Evolutionary conservation across 2,888 invertebrate genomes (phyloP).

Genomic region (Scaptomyza tumidula): DNA sequence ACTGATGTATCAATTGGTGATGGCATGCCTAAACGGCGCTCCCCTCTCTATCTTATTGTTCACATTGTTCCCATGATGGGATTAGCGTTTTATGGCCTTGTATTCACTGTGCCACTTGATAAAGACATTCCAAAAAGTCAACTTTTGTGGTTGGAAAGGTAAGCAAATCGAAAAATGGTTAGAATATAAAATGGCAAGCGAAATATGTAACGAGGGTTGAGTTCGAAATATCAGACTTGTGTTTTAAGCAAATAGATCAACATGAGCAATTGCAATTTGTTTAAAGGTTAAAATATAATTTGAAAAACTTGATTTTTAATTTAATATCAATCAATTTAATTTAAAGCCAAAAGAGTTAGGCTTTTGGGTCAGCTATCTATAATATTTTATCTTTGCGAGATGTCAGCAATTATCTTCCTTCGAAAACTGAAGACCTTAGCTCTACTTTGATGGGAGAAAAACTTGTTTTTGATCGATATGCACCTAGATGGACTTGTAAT

Average conservation of each 20-base stretch:
- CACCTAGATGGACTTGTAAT: no score
- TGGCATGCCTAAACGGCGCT: slow-evolving; percentile 64
- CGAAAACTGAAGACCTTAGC: no score
- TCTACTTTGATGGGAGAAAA: no score
- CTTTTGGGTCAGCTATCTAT: no score
- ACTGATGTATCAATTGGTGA: slow-evolving; percentile 76
- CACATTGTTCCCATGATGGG: slow-evolving; percentile 80
- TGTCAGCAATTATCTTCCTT: no score
- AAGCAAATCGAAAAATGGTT: slow-evolving; percentile 11
- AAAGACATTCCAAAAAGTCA: slow-evolving; percentile 59
- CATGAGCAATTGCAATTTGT: not conserved
- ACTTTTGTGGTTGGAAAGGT: slow-evolving; percentile 9
- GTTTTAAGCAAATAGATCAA: not conserved
- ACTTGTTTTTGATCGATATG: no score
- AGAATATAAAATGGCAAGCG: not conserved
- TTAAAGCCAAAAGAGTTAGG: no score
- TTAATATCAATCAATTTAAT: no score
- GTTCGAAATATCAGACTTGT: not conserved
- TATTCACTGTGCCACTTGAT: slow-evolving; percentile 75
- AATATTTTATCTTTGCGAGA: no score
- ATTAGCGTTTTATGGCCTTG: slow-evolving; percentile 77
- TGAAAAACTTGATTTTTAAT: no score
- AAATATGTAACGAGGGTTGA: not conserved
- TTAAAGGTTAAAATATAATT: not conserved
- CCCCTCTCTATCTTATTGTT: slow-evolving; percentile 27